Conservation (phyloP, 2,113 vertebrate genomes). For the Cichladusa arquata region DNA sequence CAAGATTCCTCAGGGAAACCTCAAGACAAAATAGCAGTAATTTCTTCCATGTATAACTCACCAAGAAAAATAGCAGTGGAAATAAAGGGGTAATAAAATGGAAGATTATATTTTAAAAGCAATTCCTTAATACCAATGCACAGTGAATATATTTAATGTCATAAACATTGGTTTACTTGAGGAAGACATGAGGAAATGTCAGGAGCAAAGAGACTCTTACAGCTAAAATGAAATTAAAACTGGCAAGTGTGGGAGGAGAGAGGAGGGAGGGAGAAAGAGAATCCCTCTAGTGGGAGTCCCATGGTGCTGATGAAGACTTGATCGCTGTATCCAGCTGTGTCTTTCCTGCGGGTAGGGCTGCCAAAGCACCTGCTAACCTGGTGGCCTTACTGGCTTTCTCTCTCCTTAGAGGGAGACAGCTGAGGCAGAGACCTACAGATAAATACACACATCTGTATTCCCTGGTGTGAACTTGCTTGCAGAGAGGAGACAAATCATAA, state of each 20-base stretch:
- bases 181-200: neutral
- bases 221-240: slow-evolving; percentile 30
- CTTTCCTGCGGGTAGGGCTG: neutral
- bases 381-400: neutral
- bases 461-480: neutral
- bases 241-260: neutral
- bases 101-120: slow-evolving; percentile 18
- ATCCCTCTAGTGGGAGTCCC: neutral
- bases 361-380: neutral
- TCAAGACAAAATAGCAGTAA: slow-evolving; percentile 34
- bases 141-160: neutral
- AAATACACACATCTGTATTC: neutral
- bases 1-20: slow-evolving; percentile 31
- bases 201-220: neutral
- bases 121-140: neutral
- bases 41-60: slow-evolving; percentile 41
- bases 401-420: neutral
- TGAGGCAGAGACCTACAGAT: neutral
- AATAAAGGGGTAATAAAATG: slow-evolving; percentile 22
- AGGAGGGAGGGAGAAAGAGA: neutral
- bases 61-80: slow-evolving; percentile 6
- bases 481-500: neutral
- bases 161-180: slow-evolving; percentile 6
- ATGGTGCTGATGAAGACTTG: neutral
- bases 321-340: neutral